Evolutionary conservation across 2,888 invertebrate species (phyloP), one percentile per base, ranked within the genome.

Genomic region (Watsonalla binaria): DNA sequence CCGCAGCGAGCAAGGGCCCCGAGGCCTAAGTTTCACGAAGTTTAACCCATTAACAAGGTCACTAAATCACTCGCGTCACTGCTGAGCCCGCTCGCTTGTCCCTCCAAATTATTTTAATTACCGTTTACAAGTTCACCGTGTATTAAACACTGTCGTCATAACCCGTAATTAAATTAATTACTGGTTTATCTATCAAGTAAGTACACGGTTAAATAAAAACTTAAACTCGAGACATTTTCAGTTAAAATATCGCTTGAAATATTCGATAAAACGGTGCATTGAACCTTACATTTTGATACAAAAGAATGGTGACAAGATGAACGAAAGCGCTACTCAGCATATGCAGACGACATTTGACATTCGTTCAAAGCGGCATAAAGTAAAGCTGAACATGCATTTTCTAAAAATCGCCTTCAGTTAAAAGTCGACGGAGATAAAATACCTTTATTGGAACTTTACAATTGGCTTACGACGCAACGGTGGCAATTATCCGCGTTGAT

Each of bases 31-130:
- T 84, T 84, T 78, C 76, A 81, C 76, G 75, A 85, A 87, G 78
- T 86, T 86, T 78, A 69, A 71, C 42, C 84, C 80, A 84, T 87
- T 84, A 85, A 82, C 81, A 76, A 79, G 74, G 77, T 78, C 80
- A 80, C 78, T 86, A 84, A 86, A 86, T 87, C 85, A 85, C 84
- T 80, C 74, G 74, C 74, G 76, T 80, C 79, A 81, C 46, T 47
- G 60, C 66, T 70, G 76, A 80, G 70, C 78, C 77, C 66, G 68
- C 74, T 71, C 59, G 69, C 75, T 75, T 76, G 79, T 76, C 77
- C 72, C 71, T 63, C 67, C 67, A 74, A 82, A 83, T 83, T 77
- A 82, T 84, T 85, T 85, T 82, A 78, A 84, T 81, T 82, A 80
- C 72, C 68, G 65, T 66, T 42, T 63, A 66, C 67, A 70, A 76